Base-by-base conservation (phyloP, 2,113 vertebrate genomes). In the Cyanoderma ruficeps region DNA sequence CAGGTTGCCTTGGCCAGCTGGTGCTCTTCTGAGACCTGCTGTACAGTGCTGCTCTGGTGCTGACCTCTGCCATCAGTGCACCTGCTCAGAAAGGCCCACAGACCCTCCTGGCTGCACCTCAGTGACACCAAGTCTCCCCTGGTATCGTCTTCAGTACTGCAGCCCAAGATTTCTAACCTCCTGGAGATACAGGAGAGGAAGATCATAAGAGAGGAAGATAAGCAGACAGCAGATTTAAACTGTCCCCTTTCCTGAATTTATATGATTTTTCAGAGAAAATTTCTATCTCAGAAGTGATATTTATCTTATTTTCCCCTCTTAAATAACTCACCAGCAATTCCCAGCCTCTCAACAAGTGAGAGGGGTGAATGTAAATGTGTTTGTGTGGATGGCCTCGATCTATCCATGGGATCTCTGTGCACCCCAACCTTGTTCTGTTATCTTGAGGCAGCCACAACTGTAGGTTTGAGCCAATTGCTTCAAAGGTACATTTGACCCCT, bases 91-190 rank as follows among this genome's bases (percentile, higher is more conserved):
- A 82, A 52, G 13, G 24, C 28, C 30, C 16, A 19, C 2, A 14
- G n/a, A 61, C 49, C 37, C 52, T 47, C 44, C 60, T 2, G 2
- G 22, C 35, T 68, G 47, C 49, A 28, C 35, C 0, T 0, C 41
- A 35, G 18, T 3, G 27, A 71, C 19, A 2, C 14, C 10, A 91
- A 75, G 8, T 24, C 35, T 76, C n/a, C 25, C 33, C 28, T 39
- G 59, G 35, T 18, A 27, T 27, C 37, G 59, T 12, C 59, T 24
- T 39, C 59, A 60, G 24, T 13, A 27, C 59, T 37, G 24, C 59
- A 60, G 59, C 59, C 35, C 59, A 60, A 37, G 59, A 37, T 37
- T 37, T 60, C 18, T 27, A 60, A 37, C 59, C 18, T 27, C 59
- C 59, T 39, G 35, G 59, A 60, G 35, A 27, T 27, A 37, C 9